Evolutionary conservation across 2,888 invertebrate genomes (phyloP), one percentile per base, ranked within the genome.

Genomic region (Epinotia bilunana): DNA sequence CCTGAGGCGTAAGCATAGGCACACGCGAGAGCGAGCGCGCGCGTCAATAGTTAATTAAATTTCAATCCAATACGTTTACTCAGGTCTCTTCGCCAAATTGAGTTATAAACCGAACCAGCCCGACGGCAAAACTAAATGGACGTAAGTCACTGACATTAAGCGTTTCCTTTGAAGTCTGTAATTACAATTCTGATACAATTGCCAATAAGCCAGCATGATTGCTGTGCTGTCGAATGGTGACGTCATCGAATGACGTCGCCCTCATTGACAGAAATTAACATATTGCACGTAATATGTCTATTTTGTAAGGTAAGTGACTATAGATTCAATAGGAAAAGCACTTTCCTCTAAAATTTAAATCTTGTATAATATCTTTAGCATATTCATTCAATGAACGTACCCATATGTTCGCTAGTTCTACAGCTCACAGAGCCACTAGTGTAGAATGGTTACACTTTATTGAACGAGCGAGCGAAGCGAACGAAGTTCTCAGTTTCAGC

Each of bases 81-180:
- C n/a, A 53, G 53, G 7, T 7, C 53, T 53, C 53, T n/a, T 55
- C 77, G 76, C 58, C 79, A 78, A 80, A 80, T 80, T 79, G 78
- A 80, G 80, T 79, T 78, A 80, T 73, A 73, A 73, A 67, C 67
- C 74, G 65, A 74, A 71, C 71, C 78, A 69, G 72, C 33, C 53
- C 53, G 46, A 33, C 53, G 69, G 39, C 46, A 71, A 71, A 71
- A 60, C 60, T 61, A 55, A 74, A 74, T 43, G 64, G 74, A 55
- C 65, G 60, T 67, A 74, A 70, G 71, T 75, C 49, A 20, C 23
- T 23, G 13, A 16, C 60, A 55, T 55, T 55, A 39, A 61, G 20
- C 49, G 53, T 67, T 53, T 68, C 23, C 63, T 53, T 73, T 68
- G 55, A 46, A 55, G 46, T 55, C 13, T 58, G 5, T 69, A 69